Evolutionary conservation across 2,797 vertebrate genomes (phyloP).

Genomic region (Pseudochirops cupreus): DNA sequence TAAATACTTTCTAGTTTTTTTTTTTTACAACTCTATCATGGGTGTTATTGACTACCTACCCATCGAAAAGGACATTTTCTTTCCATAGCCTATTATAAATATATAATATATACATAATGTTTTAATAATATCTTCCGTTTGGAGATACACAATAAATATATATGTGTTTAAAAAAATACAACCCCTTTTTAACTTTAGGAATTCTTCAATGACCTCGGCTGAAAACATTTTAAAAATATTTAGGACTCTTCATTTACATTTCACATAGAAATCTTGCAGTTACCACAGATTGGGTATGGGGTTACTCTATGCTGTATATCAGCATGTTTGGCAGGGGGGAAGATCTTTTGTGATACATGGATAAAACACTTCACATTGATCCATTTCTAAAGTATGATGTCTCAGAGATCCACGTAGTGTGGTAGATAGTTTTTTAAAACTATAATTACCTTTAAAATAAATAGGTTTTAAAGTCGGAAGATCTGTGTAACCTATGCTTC

Average conservation of each 20-base stretch:
- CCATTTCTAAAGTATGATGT: neutral
- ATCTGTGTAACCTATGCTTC: neutral
- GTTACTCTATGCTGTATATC: neutral
- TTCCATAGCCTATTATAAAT: neutral
- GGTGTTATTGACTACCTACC: neutral
- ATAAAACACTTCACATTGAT: neutral
- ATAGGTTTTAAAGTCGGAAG: neutral
- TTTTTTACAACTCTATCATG: neutral
- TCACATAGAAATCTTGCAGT: neutral
- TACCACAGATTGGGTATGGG: neutral
- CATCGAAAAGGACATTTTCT: neutral
- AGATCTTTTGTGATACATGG: neutral
- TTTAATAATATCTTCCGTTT: neutral
- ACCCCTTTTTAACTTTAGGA: neutral
- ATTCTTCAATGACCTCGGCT: neutral
- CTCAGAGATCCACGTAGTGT: neutral
- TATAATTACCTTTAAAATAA: neutral
- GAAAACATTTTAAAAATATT: neutral
- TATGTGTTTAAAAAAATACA: neutral
- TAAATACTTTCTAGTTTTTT: neutral
- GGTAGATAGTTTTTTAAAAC: neutral
- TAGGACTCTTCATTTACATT: neutral
- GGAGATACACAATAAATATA: neutral
- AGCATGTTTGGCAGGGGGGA: neutral
- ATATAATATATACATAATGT: no score